Evolutionary conservation across 2,797 vertebrate genomes (phyloP).

Genomic region (Pseudomugil tenellus): DNA sequence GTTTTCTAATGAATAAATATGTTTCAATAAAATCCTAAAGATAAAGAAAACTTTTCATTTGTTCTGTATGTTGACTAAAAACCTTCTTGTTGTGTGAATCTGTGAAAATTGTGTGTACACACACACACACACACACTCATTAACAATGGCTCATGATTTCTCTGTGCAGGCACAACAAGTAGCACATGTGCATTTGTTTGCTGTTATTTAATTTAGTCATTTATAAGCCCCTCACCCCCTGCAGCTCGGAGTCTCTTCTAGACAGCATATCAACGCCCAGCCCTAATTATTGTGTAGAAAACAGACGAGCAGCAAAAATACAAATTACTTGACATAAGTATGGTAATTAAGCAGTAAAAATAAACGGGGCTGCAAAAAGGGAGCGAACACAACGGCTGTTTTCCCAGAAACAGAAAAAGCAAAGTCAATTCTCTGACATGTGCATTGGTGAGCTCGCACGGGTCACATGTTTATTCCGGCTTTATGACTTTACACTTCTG

Average conservation of each 20-base stretch:
- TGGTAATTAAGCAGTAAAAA: slow-evolving; percentile 77
- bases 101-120: background rate
- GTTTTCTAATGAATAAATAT: background rate
- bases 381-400: slow-evolving; percentile 42
- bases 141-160: background rate
- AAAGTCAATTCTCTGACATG: slow-evolving; percentile 30
- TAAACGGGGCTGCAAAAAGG: slow-evolving; percentile 70
- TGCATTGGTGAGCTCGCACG: slow-evolving; percentile 13
- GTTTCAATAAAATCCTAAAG: background rate
- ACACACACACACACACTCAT: too few species aligned
- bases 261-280: slow-evolving; percentile 65
- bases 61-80: background rate
- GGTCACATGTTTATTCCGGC: background rate
- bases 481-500: background rate
- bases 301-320: slow-evolving; percentile 72
- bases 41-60: background rate
- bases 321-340: slow-evolving; percentile 77
- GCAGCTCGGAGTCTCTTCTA: slow-evolving; percentile 42
- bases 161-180: slow-evolving; percentile 1
- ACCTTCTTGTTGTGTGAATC: background rate
- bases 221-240: slow-evolving; percentile 28
- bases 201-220: slow-evolving; percentile 43
- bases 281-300: slow-evolving; percentile 75
- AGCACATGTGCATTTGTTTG: slow-evolving; percentile 9
- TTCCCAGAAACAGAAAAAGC: slow-evolving; percentile 55